Conservation (phyloP, 2,113 vertebrate genomes). For the Chloroceryle aenea region DNA sequence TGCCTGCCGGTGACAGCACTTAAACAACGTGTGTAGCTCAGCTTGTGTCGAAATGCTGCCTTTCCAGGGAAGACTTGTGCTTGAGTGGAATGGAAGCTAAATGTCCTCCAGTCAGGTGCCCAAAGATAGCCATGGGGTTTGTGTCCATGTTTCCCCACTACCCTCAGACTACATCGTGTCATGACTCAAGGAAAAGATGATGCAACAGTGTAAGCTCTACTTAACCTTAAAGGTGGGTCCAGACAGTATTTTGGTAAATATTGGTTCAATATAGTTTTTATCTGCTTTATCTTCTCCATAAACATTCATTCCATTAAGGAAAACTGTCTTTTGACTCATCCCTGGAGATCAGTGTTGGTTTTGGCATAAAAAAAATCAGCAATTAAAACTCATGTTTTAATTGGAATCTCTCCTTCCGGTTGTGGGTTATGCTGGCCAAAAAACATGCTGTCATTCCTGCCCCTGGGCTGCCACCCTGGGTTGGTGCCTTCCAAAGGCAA, state of each 20-base stretch:
- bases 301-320: neutral
- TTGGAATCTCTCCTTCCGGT: neutral
- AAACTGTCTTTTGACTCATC: constrained; percentile 24
- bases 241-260: constrained; percentile 14
- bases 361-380: constrained; percentile 22
- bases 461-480: neutral
- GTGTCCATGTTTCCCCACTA: neutral
- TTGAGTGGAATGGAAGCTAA: neutral
- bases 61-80: neutral
- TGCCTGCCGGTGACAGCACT: accelerated
- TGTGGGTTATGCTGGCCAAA: neutral
- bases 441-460: neutral
- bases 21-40: neutral
- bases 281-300: constrained; percentile 26
- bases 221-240: neutral
- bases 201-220: neutral
- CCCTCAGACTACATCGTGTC: neutral
- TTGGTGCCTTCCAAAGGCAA: neutral
- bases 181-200: neutral
- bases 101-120: neutral
- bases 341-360: neutral
- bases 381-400: neutral
- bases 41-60: neutral
- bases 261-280: constrained; percentile 8
- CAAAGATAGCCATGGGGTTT: neutral